Base-by-base conservation (phyloP, 2,888 invertebrate species). In the Isoperla grammatica region DNA sequence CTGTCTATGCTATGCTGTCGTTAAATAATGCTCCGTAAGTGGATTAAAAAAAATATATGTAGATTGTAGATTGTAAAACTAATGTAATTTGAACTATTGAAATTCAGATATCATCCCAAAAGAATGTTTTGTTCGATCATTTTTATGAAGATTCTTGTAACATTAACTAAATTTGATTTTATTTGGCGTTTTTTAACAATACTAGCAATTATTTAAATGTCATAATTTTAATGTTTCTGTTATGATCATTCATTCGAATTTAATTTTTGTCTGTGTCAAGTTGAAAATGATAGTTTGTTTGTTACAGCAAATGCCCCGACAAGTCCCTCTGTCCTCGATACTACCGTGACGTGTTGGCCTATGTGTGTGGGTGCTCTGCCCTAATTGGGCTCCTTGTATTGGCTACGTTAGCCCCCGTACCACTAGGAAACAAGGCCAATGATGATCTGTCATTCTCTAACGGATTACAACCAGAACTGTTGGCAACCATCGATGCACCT, bases 321-420 rank as follows among this genome's bases (percentile, higher is more conserved):
- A 78, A 75, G 62, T 68, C 71, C 35, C 74, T 80, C 15, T 88
- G 87, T 68, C 84, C 86, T 1, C 79, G 83, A 68, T 88, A 85
- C 74, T 89, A 88, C 72, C 78, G 85, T 69, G 80, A 86, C 63
- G 83, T 86, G 1, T 70, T 87, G 42, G 80, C 82, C 0, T 86
- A 82, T 69, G 85, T 83, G 11, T 85, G 85, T 69, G 86, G 85
- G 13, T 78, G 79, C 12, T 80, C 85, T 57, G 81, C 83, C 2
- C 63, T 81, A 2, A 69, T 83, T 1, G 85, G 85, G 13, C 73
- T 80, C 11, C 23, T 72, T 20, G 64, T 68, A 22, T 60, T 72
- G 22, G 50, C 65, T 4, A 62, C 69, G n/a, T 63, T 75, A 17
- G 17, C 50, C 13, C 19, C 22, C 15, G 49, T 55, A 9, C 20